Evolutionary conservation across 2,113 vertebrate species (phyloP), one percentile per base, ranked within the genome.

Genomic region (Centrocercus urophasianus): DNA sequence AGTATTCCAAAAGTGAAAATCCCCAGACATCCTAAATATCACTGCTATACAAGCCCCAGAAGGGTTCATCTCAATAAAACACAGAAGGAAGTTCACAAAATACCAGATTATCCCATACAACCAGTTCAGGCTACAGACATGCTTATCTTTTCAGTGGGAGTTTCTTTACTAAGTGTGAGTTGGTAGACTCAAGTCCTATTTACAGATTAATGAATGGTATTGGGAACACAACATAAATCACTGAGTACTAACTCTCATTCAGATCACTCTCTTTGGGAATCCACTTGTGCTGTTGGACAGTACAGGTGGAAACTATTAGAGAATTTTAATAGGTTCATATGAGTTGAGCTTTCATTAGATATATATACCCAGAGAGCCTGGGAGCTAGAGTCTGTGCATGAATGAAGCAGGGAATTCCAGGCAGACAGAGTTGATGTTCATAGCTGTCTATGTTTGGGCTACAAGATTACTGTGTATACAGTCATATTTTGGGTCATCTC

Each of bases 1-100:
- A 48, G 66, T 45, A 82, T 90, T 93, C 43, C n/a, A 82, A 63
- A 84, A 84, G n/a, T n/a, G 11, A 92, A 93, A 93, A 87, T 87
- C 40, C 77, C 36, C 30, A 87, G 66, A 48, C 10, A 61, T 45
- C n/a, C 48, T 38, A 89, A 78, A 92, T 72, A 75, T 47, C 7
- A 86, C 81, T 90, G 59, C 34, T 81, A 11, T 27, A 43, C 17
- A 56, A 74, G 67, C 6, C 25, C 45, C 36, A 80, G 28, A 88
- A 89, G n/a, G 24, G 8, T 89, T 76, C 4, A 22, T 70, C 36
- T 74, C 43, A 63, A 32, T 60, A 82, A 88, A 86, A 64, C 43
- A 60, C 9, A 34, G 16, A 15, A 16, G 11, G 36, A 65, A 76
- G 76, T 75, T 78, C 14, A 83, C 65, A 36, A 76, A 90, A 65